A percentile compares a stretch with the other conserved stretches of the same genome.
phyloP scores from a whole-genome alignment of 2,888 invertebrate genomes.

The Bedellia somnulentella region DNA sequence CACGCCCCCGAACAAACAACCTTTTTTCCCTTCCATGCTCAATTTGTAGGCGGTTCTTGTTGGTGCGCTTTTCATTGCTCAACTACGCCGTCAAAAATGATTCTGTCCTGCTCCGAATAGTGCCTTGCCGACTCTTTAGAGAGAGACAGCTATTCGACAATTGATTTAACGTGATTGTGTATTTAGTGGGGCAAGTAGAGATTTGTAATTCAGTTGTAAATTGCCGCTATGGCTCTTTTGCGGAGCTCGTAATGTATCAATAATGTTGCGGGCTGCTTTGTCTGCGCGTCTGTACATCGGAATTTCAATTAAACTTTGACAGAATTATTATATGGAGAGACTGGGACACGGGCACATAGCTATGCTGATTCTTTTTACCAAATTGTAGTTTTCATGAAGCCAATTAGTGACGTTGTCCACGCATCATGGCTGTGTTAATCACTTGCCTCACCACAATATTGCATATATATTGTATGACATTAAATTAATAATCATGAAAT shows the following conservation, averaged over 20 bases:
- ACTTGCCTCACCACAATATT: no score
- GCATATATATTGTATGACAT: no score
- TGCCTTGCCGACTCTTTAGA: conserved; percentile 11
- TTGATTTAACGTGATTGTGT: conserved; percentile 55
- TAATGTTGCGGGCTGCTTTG: conserved; percentile 38
- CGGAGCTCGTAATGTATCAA: conserved; percentile 53
- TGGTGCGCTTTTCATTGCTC: conserved; percentile 22
- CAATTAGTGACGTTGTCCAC: no score
- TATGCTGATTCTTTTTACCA: no score
- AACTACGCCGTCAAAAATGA: conserved; percentile 19
- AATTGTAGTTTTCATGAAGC: no score
- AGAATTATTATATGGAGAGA: conserved; percentile 58
- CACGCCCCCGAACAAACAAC: conserved; percentile 50
- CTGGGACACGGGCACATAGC: no score
- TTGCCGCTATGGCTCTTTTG: conserved; percentile 48
- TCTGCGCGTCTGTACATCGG: conserved; percentile 19
- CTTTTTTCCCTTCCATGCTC: conserved; percentile 36
- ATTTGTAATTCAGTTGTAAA: conserved; percentile 60
- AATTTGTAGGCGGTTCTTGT: conserved; percentile 37
- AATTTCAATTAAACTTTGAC: conserved; percentile 58
- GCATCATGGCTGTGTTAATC: no score
- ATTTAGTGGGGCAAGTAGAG: conserved; percentile 45
- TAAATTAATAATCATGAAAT: no score
- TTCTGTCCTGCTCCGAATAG: conserved; percentile 12
- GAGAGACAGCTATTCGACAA: conserved; percentile 23